Evolutionary conservation across 2,797 vertebrate species (phyloP).

Genomic region (Rhyacichthys aspro): DNA sequence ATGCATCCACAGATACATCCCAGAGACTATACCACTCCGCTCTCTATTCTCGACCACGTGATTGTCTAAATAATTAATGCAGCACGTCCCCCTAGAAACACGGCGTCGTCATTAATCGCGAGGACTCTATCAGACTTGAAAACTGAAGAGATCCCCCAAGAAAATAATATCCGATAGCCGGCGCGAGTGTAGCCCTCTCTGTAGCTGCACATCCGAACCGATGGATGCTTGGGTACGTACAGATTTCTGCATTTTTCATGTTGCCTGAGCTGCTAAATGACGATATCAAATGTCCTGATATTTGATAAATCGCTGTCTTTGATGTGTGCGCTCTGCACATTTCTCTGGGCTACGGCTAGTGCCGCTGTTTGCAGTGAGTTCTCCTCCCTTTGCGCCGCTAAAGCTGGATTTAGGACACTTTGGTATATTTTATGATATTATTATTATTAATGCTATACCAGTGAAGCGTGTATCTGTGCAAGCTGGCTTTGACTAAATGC

Average conservation of each 20-base stretch:
- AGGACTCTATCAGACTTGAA: conserved; percentile 99
- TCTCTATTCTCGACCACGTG: conserved; percentile 94
- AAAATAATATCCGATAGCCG: conserved; percentile 94
- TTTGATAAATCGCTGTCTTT: conserved; percentile 93
- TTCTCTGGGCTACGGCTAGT: conserved; percentile 32
- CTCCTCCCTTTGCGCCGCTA: not conserved
- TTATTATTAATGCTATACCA: conserved; percentile 12
- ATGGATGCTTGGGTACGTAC: conserved; percentile 93
- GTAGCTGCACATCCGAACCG: conserved; percentile 86
- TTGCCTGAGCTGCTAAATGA: conserved; percentile 87
- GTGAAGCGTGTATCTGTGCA: conserved; percentile 57
- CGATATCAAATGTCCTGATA: conserved; percentile 86
- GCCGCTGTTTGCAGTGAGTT: conserved; percentile 35
- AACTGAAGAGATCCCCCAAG: conserved; percentile 99
- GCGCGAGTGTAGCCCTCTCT: conserved; percentile 85
- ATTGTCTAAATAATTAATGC: conserved; percentile 99
- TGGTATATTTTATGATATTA: conserved; percentile 11
- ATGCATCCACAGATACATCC: conserved; percentile 84
- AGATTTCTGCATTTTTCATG: conserved; percentile 90
- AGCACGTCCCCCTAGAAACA: conserved; percentile 99
- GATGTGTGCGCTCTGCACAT: conserved; percentile 84
- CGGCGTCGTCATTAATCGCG: conserved; percentile 99
- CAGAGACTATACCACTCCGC: conserved; percentile 92
- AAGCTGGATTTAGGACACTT: not conserved
- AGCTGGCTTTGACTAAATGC: conserved; percentile 48